Conservation (phyloP, 2,797 vertebrate genomes). For the Alcedo quadribrachys region DNA sequence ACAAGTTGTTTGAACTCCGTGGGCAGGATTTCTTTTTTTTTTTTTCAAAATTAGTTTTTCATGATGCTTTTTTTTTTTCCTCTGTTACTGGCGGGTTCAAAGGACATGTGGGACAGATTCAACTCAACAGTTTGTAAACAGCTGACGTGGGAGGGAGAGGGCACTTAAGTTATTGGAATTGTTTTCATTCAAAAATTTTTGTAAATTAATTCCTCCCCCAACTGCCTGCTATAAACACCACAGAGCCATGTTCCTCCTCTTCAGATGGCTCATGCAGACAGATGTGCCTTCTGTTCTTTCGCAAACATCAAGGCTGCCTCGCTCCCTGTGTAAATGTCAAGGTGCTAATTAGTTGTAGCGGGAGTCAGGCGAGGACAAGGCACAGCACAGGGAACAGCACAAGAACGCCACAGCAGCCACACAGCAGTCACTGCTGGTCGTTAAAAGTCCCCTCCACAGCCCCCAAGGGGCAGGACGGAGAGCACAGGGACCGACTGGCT, state of each 20-base stretch:
- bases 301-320: conserved; percentile 20
- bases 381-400: neutral
- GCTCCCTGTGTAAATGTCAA: conserved; percentile 12
- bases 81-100: neutral
- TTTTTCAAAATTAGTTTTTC: conserved; percentile 14
- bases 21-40: neutral
- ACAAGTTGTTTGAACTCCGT: conserved; percentile 11
- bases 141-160: conserved; percentile 58
- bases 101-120: conserved; percentile 50
- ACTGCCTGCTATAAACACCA: conserved; percentile 2
- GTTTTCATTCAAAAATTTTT: conserved; percentile 64
- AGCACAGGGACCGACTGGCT: fast-evolving
- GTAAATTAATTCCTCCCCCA: conserved; percentile 65
- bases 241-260: conserved; percentile 28
- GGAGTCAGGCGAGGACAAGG: conserved; percentile 45
- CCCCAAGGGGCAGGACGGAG: neutral
- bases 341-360: conserved; percentile 36
- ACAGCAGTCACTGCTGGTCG: neutral
- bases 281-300: conserved; percentile 63
- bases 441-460: neutral
- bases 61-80: neutral
- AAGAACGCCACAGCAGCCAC: neutral
- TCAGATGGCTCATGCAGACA: conserved; percentile 40
- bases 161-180: conserved; percentile 35
- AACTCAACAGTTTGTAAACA: conserved; percentile 58